phyloP scores from a whole-genome alignment of 2,888 invertebrate species.

The Mesodorylaimus sp. region DNA sequence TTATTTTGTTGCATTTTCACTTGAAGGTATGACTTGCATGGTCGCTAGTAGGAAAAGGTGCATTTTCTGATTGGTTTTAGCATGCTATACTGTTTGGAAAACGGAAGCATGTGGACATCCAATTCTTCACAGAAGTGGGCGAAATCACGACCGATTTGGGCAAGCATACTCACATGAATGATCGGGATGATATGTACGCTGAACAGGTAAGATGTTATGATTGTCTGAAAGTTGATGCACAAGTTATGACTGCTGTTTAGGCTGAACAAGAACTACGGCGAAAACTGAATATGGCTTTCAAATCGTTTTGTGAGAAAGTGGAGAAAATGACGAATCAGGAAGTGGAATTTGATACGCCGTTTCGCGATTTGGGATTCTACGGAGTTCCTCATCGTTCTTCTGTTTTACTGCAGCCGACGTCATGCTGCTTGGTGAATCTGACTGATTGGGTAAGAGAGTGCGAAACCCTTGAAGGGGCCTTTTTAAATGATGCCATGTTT shows the following conservation, averaged over 20 bases:
- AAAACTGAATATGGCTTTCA: constrained; percentile 90
- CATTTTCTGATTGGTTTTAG: constrained; percentile 31
- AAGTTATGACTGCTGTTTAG: constrained; percentile 18
- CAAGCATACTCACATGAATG: constrained; percentile 99
- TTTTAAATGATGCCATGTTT: constrained; percentile 9
- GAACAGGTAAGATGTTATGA: constrained; percentile 55
- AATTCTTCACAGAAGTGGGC: constrained; percentile 98
- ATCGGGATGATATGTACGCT: constrained; percentile 90
- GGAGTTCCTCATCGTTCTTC: constrained; percentile 81
- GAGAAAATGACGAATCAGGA: constrained; percentile 86
- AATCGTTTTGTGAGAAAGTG: constrained; percentile 90
- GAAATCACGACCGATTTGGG: constrained; percentile 98
- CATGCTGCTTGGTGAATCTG: constrained; percentile 85
- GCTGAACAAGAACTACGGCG: constrained; percentile 87
- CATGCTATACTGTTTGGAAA: constrained; percentile 99
- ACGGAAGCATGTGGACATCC: constrained; percentile 95
- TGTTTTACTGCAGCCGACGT: constrained; percentile 65
- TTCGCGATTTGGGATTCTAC: constrained; percentile 89
- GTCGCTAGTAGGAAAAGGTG: background rate
- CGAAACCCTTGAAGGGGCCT: too few relatives aligned
- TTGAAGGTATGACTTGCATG: constrained; percentile 45
- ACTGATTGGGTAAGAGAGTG: constrained; percentile 61
- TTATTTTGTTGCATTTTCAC: constrained; percentile 93
- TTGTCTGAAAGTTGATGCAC: background rate
- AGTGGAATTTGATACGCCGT: constrained; percentile 95